A percentile compares a stretch with the other conserved stretches of the same genome.
Evolutionary conservation across 2,113 vertebrate genomes (phyloP).

Genomic region (Thunnus maccoyii): DNA sequence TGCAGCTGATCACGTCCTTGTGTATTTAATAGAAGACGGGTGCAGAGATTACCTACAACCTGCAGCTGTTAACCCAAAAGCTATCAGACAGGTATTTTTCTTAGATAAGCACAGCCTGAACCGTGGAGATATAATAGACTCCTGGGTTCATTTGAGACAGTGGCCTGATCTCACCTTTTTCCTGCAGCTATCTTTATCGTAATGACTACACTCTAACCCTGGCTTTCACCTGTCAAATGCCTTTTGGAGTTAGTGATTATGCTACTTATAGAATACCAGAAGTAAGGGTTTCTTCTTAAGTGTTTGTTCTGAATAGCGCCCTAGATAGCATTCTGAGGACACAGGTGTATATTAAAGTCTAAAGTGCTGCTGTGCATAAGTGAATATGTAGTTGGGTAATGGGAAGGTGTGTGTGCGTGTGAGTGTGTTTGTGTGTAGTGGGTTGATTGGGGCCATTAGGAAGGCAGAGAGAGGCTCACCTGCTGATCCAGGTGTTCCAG

Average conservation of each 20-base stretch:
- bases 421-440: conserved; percentile 49
- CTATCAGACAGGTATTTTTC: conserved; percentile 8
- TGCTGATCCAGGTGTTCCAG: conserved; percentile 84
- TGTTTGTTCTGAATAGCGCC: conserved; percentile 50
- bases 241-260: conserved; percentile 34
- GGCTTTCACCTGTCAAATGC: conserved; percentile 51
- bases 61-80: background rate
- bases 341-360: conserved; percentile 70
- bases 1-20: conserved; percentile 47
- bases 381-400: conserved; percentile 49
- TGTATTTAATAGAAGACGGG: conserved; percentile 14
- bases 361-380: conserved; percentile 52
- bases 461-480: conserved; percentile 68
- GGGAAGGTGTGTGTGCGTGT: conserved; percentile 28
- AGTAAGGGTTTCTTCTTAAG: conserved; percentile 54
- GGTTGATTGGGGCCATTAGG: conserved; percentile 76
- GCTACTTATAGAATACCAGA: conserved; percentile 46
- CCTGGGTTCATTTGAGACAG: conserved; percentile 10
- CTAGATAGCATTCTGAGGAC: conserved; percentile 49
- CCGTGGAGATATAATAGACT: background rate
- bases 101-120: background rate
- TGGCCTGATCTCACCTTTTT: conserved; percentile 35
- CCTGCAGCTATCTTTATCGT: conserved; percentile 34
- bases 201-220: conserved; percentile 40
- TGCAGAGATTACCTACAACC: conserved; percentile 13